These are phyloP conservation scores for Phyllotreta striolata DNA, from an alignment of 2,888 invertebrate species.

Conservation along the genomic window DNA sequence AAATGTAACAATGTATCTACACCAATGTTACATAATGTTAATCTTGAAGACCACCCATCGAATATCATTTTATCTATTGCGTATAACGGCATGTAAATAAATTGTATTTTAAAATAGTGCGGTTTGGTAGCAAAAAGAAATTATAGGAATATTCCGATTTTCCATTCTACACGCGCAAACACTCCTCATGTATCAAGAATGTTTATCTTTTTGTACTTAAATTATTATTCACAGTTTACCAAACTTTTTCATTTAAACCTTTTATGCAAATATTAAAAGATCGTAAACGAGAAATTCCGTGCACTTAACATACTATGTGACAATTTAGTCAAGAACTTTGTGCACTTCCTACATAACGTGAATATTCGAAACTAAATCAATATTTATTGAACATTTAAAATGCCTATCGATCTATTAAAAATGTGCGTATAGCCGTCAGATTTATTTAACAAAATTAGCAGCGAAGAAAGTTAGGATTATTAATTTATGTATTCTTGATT, in stretches of 20 bases:
- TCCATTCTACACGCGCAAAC: not conserved
- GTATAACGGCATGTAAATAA: constrained; percentile 3
- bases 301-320: constrained; percentile 18
- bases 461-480: constrained; percentile 3
- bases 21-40: not conserved
- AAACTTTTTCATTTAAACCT: constrained; percentile 13
- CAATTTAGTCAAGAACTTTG: not conserved
- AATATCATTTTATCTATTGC: constrained; percentile 6
- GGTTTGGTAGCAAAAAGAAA: constrained; percentile 6
- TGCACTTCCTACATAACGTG: constrained; percentile 8
- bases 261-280: constrained; percentile 16
- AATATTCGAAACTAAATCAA: not conserved
- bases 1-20: not conserved
- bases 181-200: constrained; percentile 16
- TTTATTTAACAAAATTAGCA: constrained; percentile 7
- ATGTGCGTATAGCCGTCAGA: too few species aligned
- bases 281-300: constrained; percentile 11
- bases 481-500: constrained; percentile 11
- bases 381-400: too few species aligned
- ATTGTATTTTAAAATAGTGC: constrained; percentile 1
- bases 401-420: not conserved
- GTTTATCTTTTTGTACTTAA: constrained; percentile 15
- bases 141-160: constrained; percentile 1
- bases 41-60: constrained; percentile 12
- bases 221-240: constrained; percentile 18